Conservation (phyloP, 1,140 invertebrate species). For the Thaumatotibia leucotreta region DNA sequence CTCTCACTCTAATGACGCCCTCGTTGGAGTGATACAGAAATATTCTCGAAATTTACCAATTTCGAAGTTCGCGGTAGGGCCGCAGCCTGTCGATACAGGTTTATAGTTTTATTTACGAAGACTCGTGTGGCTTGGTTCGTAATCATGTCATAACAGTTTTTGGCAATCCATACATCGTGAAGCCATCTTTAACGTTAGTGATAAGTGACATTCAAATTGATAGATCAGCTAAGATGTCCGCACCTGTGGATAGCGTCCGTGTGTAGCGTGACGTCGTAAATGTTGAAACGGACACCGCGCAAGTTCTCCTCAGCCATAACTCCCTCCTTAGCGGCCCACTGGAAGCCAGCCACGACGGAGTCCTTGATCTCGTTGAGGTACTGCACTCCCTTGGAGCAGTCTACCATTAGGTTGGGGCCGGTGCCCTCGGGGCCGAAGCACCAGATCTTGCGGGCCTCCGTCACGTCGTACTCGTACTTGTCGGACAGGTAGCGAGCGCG, state of each 20-base stretch:
- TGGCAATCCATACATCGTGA: no score
- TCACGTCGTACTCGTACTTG: constrained; percentile 98
- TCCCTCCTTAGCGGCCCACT: constrained; percentile 99
- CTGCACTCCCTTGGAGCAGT: constrained; percentile 99
- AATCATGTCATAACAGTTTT: no score
- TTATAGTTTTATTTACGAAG: no score
- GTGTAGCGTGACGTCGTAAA: constrained; percentile 99
- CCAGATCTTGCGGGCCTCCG: constrained; percentile 99
- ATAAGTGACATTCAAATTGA: no score
- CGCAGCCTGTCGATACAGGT: no score
- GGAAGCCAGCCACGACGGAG: constrained; percentile 99
- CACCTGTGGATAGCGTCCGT: constrained; percentile 98
- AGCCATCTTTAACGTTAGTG: no score
- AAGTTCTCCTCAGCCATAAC: constrained; percentile 99
- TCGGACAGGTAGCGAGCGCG: constrained; percentile 95
- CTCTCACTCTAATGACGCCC: no score
- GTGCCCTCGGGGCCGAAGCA: constrained; percentile 99
- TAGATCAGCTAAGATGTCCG: no score
- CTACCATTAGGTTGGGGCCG: constrained; percentile 97
- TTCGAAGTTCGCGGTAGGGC: no score
- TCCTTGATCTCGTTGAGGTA: constrained; percentile 99
- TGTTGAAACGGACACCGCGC: constrained; percentile 97
- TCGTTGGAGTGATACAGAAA: no score
- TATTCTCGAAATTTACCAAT: no score
- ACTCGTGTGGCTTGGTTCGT: no score